Evolutionary conservation across 2,113 vertebrate genomes (phyloP), one percentile per base, ranked within the genome.

Genomic region (Silurus glanis): DNA sequence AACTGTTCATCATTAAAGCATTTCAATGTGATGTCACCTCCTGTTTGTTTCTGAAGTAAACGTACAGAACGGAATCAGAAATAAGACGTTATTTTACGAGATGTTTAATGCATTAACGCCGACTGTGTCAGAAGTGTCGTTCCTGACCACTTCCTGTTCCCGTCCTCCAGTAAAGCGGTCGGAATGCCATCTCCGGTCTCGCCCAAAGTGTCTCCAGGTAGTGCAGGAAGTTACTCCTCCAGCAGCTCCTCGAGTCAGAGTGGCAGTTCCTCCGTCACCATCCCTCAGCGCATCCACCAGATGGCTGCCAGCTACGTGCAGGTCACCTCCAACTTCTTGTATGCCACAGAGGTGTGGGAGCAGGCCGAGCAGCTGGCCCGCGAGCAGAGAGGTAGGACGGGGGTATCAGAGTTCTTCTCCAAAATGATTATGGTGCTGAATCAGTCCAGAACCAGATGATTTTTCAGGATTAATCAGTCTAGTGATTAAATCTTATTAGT

Each of bases 221-320:
- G 96, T 89, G 97, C 97, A 61, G 96, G 96, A 87, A 95, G 94
- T 93, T 97, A 98, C 87, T 96, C 97, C 61, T 96, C 96, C 0
- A 96, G 95, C 85, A 95, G 95, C 93, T 96, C 95, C 93, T 96
- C 95, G 91, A 97, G 94, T 91, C 95, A 96, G 93, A 97, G 96
- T 88, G 93, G 96, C 84, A 95, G 96, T 82, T 97, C 97, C 71
- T 99, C 97, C 0, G 98, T 99, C 90, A 98, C 97, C 88, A 99
- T 99, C 94, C 97, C 98, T 85, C 98, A 99, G 93, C 95, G 96
- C 88, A 99, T 99, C 93, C 98, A 99, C 92, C 98, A 99, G 95
- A 99, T 99, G 98, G 98, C 98, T 76, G 97, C 98, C 95, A 99
- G 97, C 94, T 99, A 99, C 4, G 98, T 99, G 90, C 98, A 99